Conservation (phyloP, 2,113 vertebrate genomes). For the pig (Sus scrofa) region T2T-Sscrofa CM000830.6:47001501-47002000, state of each 20-base stretch:
- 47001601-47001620: background rate
- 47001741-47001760: background rate
- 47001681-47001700: background rate
- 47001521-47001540: background rate
- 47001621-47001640: background rate
- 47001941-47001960: too few species aligned
- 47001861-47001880: background rate
- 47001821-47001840: background rate
- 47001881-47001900: background rate
- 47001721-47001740: background rate
- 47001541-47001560: background rate
- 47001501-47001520: too few species aligned
- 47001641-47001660: constrained; percentile 14
- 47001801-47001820: background rate
- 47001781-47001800: background rate
- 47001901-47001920: background rate
- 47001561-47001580: background rate
- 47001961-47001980: too few species aligned
- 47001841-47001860: background rate
- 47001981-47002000: too few species aligned
- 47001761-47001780: background rate
- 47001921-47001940: too few species aligned
- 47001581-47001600: background rate
- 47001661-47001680: background rate
- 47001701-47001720: background rate